phyloP scores from a whole-genome alignment of 2,113 vertebrate genomes.

The Rhipidura dahli region DNA sequence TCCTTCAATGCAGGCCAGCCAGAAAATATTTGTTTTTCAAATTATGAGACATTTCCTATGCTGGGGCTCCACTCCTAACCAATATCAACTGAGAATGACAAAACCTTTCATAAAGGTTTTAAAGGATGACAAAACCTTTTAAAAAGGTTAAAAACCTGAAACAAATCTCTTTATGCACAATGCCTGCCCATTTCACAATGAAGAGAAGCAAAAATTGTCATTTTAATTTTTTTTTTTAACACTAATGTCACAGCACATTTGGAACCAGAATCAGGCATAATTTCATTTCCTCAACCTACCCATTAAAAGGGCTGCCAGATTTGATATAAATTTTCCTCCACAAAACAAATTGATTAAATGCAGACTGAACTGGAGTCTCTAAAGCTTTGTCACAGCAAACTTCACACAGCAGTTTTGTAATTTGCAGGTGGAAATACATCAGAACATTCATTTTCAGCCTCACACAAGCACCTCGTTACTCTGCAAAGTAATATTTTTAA shows the following conservation, averaged over 20 bases:
- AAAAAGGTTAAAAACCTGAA: background rate
- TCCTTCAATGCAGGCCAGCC: background rate
- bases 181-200: background rate
- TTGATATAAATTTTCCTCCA: background rate
- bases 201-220: background rate
- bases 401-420: background rate
- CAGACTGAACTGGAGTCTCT: background rate
- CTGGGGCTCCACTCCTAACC: background rate
- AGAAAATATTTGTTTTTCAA: background rate
- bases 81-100: background rate
- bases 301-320: background rate
- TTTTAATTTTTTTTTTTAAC: background rate
- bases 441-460: background rate
- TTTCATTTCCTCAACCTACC: background rate
- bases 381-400: background rate
- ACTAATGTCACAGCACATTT: background rate
- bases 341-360: conserved; percentile 6
- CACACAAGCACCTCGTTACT: background rate
- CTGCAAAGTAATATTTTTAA: background rate
- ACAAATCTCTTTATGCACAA: background rate
- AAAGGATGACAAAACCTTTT: background rate
- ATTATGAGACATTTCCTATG: background rate
- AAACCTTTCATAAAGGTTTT: background rate
- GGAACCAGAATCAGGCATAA: background rate
- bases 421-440: background rate